A percentile compares a stretch with the other conserved stretches of the same genome.
Conservation (phyloP, 1,140 invertebrate species). For the Lucilia cuprina region DNA sequence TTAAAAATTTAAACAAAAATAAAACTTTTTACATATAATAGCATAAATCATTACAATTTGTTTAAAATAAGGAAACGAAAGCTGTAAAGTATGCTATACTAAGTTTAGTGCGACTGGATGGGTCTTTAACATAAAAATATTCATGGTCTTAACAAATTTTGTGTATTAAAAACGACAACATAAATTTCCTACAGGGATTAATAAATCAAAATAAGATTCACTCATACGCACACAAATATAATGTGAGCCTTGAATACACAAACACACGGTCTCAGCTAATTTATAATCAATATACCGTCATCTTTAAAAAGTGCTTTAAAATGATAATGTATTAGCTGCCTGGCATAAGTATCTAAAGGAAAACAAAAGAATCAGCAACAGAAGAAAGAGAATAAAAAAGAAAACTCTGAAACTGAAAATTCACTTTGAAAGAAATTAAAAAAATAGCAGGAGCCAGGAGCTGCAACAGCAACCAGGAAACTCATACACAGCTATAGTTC, state of each 20-base stretch:
- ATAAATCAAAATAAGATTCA: neutral
- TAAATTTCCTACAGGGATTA: neutral
- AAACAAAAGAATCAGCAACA: neutral
- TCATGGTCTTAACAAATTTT: no score
- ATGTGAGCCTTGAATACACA: neutral
- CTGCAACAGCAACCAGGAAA: slow-evolving; percentile 18
- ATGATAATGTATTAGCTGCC: neutral
- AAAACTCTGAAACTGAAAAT: no score
- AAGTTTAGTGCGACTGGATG: no score
- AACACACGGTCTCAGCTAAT: neutral
- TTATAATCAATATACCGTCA: slow-evolving; percentile 6
- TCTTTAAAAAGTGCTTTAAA: slow-evolving; percentile 9
- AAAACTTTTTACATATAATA: no score
- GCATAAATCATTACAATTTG: no score
- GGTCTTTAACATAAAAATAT: no score
- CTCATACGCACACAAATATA: neutral
- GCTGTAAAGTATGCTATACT: no score
- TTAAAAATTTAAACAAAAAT: no score
- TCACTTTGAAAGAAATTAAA: no score
- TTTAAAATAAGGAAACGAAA: no score
- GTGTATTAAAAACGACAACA: neutral
- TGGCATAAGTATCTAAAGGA: neutral
- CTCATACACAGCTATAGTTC: slow-evolving; percentile 38
- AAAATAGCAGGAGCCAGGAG: no score
- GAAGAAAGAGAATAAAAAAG: neutral